A percentile compares a stretch with the other conserved stretches of the same genome.
Conservation (phyloP, 2,888 invertebrate species). For the Drosophila dives region DNA sequence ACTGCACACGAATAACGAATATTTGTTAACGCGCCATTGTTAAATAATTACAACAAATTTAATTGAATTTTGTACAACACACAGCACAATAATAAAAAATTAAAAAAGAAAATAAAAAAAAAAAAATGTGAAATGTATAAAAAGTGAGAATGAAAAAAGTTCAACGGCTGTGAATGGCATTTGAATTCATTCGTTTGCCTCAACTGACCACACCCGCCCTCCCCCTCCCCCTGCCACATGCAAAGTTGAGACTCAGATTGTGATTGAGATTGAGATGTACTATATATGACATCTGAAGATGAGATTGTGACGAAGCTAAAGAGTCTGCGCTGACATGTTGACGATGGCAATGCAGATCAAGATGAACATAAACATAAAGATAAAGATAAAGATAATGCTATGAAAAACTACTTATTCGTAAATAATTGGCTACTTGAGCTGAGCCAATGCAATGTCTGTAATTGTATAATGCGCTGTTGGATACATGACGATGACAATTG, state of each 20-base stretch:
- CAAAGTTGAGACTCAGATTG: constrained; percentile 35
- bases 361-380: constrained; percentile 5
- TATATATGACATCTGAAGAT: constrained; percentile 18
- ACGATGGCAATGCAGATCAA: neutral
- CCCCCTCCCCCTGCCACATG: constrained; percentile 11
- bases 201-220: constrained; percentile 24
- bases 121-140: neutral
- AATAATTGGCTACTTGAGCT: constrained; percentile 60
- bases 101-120: neutral
- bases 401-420: constrained; percentile 1
- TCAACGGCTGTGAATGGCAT: constrained; percentile 41
- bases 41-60: constrained; percentile 68
- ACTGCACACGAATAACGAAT: constrained; percentile 37
- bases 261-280: constrained; percentile 40
- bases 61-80: constrained; percentile 64
- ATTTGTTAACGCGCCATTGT: constrained; percentile 66
- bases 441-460: constrained; percentile 42
- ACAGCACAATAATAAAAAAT: constrained; percentile 7
- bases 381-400: constrained; percentile 6
- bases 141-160: constrained; percentile 15
- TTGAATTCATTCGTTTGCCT: constrained; percentile 40
- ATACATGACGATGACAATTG: constrained; percentile 11
- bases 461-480: constrained; percentile 37
- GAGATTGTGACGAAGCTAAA: constrained; percentile 25
- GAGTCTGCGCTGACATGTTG: constrained; percentile 1